Evolutionary conservation across 2,113 vertebrate species (phyloP).

Genomic region (Callipepla californica): DNA sequence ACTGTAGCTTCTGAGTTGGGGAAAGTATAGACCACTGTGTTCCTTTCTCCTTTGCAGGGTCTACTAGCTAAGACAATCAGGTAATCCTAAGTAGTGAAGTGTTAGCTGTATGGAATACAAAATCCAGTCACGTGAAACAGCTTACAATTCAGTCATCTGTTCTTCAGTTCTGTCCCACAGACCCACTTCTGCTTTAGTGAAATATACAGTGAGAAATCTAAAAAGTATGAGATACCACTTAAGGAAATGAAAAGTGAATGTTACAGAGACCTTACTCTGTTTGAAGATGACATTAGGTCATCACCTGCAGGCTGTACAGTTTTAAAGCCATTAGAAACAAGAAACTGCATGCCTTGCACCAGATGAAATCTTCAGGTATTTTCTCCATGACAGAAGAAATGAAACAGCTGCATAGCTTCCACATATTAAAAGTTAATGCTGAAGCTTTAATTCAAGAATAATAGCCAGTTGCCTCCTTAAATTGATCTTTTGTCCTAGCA

Average conservation of each 20-base stretch:
- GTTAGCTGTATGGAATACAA: not conserved
- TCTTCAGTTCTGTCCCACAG: not conserved
- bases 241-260: not conserved
- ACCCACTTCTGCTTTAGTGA: not conserved
- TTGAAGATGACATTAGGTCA: not conserved
- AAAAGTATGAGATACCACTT: not conserved
- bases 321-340: not conserved
- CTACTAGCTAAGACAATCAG: not conserved
- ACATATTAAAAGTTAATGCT: not conserved
- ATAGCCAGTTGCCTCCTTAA: not conserved
- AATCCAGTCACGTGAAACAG: not conserved
- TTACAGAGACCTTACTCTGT: not conserved
- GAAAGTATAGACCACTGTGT: not conserved
- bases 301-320: not conserved
- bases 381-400: not conserved
- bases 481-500: not conserved
- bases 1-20: not conserved
- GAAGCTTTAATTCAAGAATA: not conserved
- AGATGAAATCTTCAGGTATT: not conserved
- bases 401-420: not conserved
- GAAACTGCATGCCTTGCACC: not conserved
- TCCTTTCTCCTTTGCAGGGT: not conserved
- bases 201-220: not conserved
- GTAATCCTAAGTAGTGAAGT: not conserved
- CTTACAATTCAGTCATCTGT: not conserved